Evolutionary conservation across 2,888 invertebrate genomes (phyloP), one percentile per base, ranked within the genome.

Genomic region (Hemicrepidius hirtus): DNA sequence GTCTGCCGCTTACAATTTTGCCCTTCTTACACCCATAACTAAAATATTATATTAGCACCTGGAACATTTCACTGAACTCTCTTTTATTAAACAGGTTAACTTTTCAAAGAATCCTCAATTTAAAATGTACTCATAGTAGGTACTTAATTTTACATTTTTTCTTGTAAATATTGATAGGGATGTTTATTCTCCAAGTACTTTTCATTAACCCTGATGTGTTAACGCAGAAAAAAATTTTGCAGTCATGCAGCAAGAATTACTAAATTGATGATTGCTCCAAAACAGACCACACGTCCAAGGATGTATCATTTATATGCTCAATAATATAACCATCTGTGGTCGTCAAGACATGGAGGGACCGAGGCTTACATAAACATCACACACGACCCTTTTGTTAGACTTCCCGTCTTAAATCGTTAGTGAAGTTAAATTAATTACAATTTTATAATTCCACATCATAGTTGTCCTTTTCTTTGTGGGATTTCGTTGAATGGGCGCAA

Each of bases 331-430:
- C 81, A 81, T 81, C 81, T 82, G 81, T 76, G 75, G 75, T 64
- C 74, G 77, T 78, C 79, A 76, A 76, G 62, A 53, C 20, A 53
- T 63, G 53, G 57, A 70, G 55, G 49, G 66, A 63, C 50, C 49
- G 64, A 49, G 50, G 68, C 71, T 72, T 76, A 73, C 71, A 75
- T 76, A 80, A 81, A 81, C 79, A 79, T 76, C 75, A 77, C 75
- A 74, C 76, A 76, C 70, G 74, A 72, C 70, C 77, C 81, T 76
- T 81, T 80, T 81, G 79, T 82, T 79, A 73, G 70, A 80, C 80
- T 83, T 82, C 82, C 83, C 81, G 83, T 83, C 81, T 78, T 82
- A 81, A 82, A 81, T 82, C 80, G 80, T 78, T 77, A 77, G 76
- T 80, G 79, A 80, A 80, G 79, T 80, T 80, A 81, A 83, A 81